phyloP scores from a whole-genome alignment of 2,888 invertebrate species.

The Crossocerus cetratus region DNA sequence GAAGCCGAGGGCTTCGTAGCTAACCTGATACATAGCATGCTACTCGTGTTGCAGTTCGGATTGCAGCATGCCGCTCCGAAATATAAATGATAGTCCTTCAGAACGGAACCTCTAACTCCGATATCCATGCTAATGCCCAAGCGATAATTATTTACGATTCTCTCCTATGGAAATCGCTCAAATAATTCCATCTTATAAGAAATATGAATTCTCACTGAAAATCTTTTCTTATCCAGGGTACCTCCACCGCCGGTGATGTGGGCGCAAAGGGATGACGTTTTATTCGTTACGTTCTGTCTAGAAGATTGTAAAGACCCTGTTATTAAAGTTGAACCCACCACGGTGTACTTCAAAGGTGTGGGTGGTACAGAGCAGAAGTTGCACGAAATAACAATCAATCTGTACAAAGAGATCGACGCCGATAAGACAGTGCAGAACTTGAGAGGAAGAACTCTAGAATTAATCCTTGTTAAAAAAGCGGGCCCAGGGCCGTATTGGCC shows the following conservation, averaged over 20 bases:
- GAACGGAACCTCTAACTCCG: too few species aligned
- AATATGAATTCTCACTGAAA: conserved; percentile 3
- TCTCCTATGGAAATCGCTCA: too few species aligned
- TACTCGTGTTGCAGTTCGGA: too few species aligned
- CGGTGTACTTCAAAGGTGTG: conserved; percentile 89
- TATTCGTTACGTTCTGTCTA: conserved; percentile 93
- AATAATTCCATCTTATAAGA: too few species aligned
- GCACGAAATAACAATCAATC: conserved; percentile 92
- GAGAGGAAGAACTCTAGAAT: conserved; percentile 87
- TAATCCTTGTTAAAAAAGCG: conserved; percentile 83
- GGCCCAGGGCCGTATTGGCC: conserved; percentile 93
- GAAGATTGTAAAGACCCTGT: conserved; percentile 92
- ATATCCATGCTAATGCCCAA: too few species aligned
- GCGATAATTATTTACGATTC: too few species aligned
- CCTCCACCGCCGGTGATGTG: conserved; percentile 92
- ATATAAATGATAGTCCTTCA: too few species aligned
- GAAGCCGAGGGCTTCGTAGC: too few species aligned
- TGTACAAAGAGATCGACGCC: conserved; percentile 89
- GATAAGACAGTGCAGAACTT: conserved; percentile 86
- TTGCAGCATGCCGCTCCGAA: too few species aligned
- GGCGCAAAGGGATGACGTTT: conserved; percentile 91
- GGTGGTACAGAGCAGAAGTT: conserved; percentile 90
- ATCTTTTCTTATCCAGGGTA: conserved; percentile 77
- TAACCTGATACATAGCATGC: too few species aligned
- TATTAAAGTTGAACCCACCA: conserved; percentile 82